A percentile compares a stretch with the other conserved stretches of the same genome.
phyloP scores from a whole-genome alignment of 2,113 vertebrate species.

The Rhadina sibilatrix region DNA sequence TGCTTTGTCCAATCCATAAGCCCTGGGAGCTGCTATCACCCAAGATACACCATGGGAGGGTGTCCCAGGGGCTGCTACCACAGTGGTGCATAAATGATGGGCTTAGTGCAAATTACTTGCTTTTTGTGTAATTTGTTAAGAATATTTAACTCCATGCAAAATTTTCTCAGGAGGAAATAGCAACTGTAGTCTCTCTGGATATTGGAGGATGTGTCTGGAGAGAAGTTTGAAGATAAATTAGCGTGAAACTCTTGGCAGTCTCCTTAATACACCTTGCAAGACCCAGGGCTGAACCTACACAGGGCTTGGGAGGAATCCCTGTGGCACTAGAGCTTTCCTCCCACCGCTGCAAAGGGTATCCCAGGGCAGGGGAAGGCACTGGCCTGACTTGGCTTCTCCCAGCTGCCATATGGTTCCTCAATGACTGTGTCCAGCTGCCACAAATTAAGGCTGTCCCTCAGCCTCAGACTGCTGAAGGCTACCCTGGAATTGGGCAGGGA shows the following conservation, averaged over 20 bases:
- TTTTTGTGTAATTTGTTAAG: neutral
- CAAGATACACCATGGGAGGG: neutral
- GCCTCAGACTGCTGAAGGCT: constrained; percentile 15
- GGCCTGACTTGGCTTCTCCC: constrained; percentile 13
- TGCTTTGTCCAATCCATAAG: neutral
- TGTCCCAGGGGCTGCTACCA: neutral
- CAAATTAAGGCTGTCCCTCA: constrained; percentile 6
- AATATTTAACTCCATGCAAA: neutral
- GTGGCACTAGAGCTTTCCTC: neutral
- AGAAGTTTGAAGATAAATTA: neutral
- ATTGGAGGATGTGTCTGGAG: neutral
- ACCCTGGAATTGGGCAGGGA: neutral
- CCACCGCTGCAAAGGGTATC: neutral
- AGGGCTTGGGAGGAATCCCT: neutral
- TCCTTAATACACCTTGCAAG: neutral
- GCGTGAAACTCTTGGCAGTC: neutral
- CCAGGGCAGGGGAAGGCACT: neutral
- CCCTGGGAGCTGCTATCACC: neutral
- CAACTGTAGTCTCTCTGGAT: neutral
- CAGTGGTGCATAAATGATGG: neutral
- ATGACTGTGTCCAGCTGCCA: constrained; percentile 9
- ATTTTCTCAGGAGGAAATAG: neutral
- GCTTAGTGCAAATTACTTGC: neutral
- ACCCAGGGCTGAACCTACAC: neutral
- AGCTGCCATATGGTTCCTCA: neutral